Base-by-base conservation (phyloP, 2,113 vertebrate species). In the Piaya cayana region DNA sequence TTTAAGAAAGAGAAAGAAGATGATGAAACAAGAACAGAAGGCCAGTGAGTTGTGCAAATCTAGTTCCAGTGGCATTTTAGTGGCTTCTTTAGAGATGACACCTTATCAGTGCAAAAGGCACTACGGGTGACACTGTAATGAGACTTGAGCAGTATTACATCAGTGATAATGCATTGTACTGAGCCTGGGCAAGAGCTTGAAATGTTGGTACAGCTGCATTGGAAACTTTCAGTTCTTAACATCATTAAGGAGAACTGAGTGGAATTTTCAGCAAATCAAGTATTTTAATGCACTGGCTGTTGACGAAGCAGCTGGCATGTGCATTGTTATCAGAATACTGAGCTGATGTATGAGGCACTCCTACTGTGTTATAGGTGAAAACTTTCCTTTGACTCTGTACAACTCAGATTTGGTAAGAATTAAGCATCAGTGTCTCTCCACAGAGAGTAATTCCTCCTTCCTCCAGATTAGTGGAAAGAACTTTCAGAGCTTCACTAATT, bases 241-340 rank as follows among this genome's bases (percentile, higher is more conserved):
- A 60, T 81, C 1, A 2, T 63, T 74, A 70, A 79, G 76, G 52
- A 86, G 56, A 76, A 7, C 72, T 82, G 80, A 13, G 64, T 86
- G 42, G 47, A 78, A 75, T 93, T 93, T 94, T 88, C 69, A 93
- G 62, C 80, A 92, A 86, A 90, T 90, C 32, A 76, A 78, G 65
- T 93, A 56, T 95, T 93, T 78, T 90, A 90, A 92, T 68, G 27
- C 58, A 32, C 74, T 81, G 59, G n/a, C 85, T 97, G 81, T 86
- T 93, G 76, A 47, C 2, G 0, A 90, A 68, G 42, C 90, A 90
- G 76, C 58, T 69, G 80, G 30, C 86, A 27, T 79, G 78, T 88
- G 76, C 79, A 72, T 79, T 95, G 86, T 86, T 82, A 82, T 91
- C 78, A 92, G 72, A 79, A 67, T 43, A 45, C 30, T 67, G 82